Evolutionary conservation across 2,888 invertebrate species (phyloP).

Genomic region (Monopis laevigella): DNA sequence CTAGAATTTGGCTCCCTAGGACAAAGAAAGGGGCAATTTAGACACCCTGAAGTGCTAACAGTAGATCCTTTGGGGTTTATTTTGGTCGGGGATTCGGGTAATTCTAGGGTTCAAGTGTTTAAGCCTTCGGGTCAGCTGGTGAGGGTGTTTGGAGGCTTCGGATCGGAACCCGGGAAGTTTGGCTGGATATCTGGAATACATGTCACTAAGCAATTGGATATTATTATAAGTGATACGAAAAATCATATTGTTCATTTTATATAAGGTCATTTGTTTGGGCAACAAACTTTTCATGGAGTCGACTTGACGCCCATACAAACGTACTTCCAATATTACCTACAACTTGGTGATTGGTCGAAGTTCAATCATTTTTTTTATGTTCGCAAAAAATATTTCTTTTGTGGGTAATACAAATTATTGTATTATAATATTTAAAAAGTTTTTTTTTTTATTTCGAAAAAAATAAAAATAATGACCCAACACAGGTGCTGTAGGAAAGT

Average conservation of each 20-base stretch:
- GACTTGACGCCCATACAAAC: no score
- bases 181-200: constrained; percentile 77
- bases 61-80: constrained; percentile 79
- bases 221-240: constrained; percentile 70
- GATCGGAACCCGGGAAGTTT: constrained; percentile 58
- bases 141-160: constrained; percentile 70
- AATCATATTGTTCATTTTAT: constrained; percentile 53
- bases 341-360: no score
- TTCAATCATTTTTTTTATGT: no score
- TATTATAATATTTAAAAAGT: no score
- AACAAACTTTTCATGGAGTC: no score
- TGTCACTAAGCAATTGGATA: constrained; percentile 68
- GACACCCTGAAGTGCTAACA: constrained; percentile 77
- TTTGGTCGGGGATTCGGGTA: constrained; percentile 81
- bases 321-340: no score
- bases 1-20: constrained; percentile 74
- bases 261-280: no score
- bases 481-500: no score
- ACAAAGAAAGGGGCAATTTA: constrained; percentile 73
- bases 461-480: no score
- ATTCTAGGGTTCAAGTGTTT: constrained; percentile 79
- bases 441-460: no score
- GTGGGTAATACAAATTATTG: no score
- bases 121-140: constrained; percentile 74
- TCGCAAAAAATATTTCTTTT: no score